Base-by-base conservation (phyloP, 2,797 vertebrate species). In the Micrastur ruficollis region DNA sequence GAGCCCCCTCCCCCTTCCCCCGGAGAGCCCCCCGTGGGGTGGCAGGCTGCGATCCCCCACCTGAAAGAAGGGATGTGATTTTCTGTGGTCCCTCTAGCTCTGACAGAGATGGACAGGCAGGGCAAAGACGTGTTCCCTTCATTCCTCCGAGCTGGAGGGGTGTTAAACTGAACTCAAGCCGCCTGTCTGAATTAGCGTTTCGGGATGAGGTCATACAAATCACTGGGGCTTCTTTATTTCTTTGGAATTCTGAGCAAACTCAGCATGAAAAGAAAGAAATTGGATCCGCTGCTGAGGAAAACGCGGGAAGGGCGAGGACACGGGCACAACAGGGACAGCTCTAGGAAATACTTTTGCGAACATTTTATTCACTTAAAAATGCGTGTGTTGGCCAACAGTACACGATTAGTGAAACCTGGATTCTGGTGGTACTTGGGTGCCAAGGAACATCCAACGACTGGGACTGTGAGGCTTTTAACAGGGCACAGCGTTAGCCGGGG, bases 11-110 rank as follows among this genome's bases (percentile, higher is more conserved):
- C n/a, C n/a, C n/a, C n/a, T n/a, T n/a, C n/a, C 65, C 36, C 9
- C 2, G 2, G 18, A 49, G 23, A 38, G 23, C 12, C 40, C 34
- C 2, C 1, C 1, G 1, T 32, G 31, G 50, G 26, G 53, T 14
- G 34, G 46, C 12, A 55, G 36, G 11, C 58, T 53, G 34, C 4
- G 4, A 9, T 26, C 27, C 44, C 23, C 12, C 31, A 8, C 27
- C 42, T 19, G 7, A 27, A 34, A 50, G 61, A 36, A 27, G 25
- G 26, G 55, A 25, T 46, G 49, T 22, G 72, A 11, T 73, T 29
- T 53, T 22, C 22, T 5, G 4, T 29, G 55, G 27, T 50, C 47
- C 55, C 42, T 38, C 42, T 26, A 38, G 53, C 65, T 52, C 61
- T 2, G 8, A 27, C 2, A 2, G 66, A 53, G 59, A 38, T 1